A percentile compares a stretch with the other conserved stretches of the same genome.
phyloP scores from a whole-genome alignment of 2,888 invertebrate genomes.

The Polymixis lichenea region DNA sequence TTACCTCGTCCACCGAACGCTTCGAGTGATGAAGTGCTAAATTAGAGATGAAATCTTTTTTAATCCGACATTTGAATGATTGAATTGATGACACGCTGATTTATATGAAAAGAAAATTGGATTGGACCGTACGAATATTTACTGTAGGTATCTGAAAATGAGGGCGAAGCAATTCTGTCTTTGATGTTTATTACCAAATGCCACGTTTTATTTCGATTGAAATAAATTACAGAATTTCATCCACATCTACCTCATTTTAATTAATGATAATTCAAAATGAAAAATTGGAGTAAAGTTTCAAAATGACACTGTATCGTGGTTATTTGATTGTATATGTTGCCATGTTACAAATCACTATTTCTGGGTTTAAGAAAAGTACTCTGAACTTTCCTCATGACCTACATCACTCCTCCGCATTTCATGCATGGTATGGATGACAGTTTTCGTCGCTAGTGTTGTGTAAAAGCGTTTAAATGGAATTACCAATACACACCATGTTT shows the following conservation, averaged over 20 bases:
- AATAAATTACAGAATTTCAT: background rate
- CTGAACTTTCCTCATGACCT: too few species aligned
- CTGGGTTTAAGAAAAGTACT: background rate
- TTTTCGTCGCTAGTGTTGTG: too few species aligned
- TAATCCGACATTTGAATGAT: background rate
- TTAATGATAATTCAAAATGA: too few species aligned
- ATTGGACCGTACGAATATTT: conserved; percentile 2
- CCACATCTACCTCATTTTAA: background rate
- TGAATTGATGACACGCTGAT: conserved; percentile 9
- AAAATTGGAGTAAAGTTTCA: too few species aligned
- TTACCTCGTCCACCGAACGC: conserved; percentile 6
- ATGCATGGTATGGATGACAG: too few species aligned
- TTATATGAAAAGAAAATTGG: conserved; percentile 6
- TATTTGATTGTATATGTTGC: background rate
- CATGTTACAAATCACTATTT: too few species aligned
- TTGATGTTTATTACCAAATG: conserved; percentile 3
- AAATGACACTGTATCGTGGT: background rate
- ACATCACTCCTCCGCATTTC: too few species aligned
- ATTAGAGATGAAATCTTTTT: background rate
- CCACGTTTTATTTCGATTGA: background rate
- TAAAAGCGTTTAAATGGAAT: conserved; percentile 21
- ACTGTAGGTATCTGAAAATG: background rate
- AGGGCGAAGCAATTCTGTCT: too few species aligned
- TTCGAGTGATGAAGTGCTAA: background rate
- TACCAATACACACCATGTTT: conserved; percentile 63